These are phyloP conservation scores for Drosophila sp. DNA, from an alignment of 1,140 invertebrate species.

Conservation along the genomic window DNA sequence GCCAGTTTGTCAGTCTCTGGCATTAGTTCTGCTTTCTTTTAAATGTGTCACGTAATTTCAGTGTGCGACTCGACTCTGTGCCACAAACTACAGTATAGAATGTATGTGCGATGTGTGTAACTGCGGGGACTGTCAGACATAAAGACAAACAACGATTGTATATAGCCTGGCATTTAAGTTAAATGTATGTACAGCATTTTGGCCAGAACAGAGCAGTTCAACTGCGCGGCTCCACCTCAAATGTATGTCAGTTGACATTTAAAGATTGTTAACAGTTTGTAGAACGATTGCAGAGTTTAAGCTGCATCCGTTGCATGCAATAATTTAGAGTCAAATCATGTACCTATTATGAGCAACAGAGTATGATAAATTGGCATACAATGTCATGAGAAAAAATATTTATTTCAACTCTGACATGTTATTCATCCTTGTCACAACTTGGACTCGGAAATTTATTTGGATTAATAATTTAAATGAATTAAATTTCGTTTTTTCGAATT, in stretches of 20 bases:
- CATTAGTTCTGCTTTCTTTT: slow-evolving; percentile 81
- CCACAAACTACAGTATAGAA: neutral
- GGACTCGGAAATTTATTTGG: neutral
- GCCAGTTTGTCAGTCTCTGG: slow-evolving; percentile 54
- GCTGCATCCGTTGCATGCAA: slow-evolving; percentile 5
- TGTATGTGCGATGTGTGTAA: neutral
- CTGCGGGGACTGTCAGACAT: slow-evolving; percentile 33
- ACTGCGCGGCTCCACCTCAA: slow-evolving; percentile 8
- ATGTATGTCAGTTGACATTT: slow-evolving; percentile 74
- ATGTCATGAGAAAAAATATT: neutral
- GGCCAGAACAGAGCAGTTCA: slow-evolving; percentile 30
- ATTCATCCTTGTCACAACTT: neutral
- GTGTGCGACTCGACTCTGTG: slow-evolving; percentile 23
- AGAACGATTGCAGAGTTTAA: slow-evolving; percentile 25
- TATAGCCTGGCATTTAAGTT: slow-evolving; percentile 75
- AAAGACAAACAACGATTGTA: slow-evolving; percentile 59
- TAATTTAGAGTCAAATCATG: slow-evolving; percentile 13
- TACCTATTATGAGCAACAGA: neutral
- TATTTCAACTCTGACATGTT: neutral
- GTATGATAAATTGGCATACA: neutral
- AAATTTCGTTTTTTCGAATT: no score
- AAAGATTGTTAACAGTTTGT: slow-evolving; percentile 72
- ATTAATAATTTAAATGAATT: neutral
- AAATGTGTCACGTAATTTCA: slow-evolving; percentile 82
- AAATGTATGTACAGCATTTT: slow-evolving; percentile 76